Evolutionary conservation across 1,140 invertebrate genomes (phyloP).

Genomic region (Zaprionus capensis): DNA sequence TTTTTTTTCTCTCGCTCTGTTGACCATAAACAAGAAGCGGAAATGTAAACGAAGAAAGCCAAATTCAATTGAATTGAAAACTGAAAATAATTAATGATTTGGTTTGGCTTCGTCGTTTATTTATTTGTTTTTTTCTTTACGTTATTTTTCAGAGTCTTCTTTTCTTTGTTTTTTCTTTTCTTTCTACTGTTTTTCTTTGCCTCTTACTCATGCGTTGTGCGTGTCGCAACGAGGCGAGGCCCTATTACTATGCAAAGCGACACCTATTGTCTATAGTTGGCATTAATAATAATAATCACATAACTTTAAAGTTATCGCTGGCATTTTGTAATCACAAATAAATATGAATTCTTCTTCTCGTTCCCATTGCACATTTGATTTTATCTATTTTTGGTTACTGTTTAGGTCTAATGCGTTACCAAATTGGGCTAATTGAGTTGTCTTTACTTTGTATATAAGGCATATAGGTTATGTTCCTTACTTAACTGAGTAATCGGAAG

Average conservation of each 20-base stretch:
- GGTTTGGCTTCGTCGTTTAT: conserved; percentile 1
- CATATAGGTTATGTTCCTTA: not conserved
- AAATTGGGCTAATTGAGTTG: conserved; percentile 11
- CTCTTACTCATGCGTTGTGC: not conserved
- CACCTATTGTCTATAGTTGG: conserved; percentile 22
- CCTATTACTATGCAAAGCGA: conserved; percentile 38
- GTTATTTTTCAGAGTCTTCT: not conserved
- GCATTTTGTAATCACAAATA: conserved; percentile 17
- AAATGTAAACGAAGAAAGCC: conserved; percentile 35
- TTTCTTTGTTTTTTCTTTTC: not conserved
- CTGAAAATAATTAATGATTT: conserved; percentile 31
- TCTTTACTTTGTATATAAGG: not conserved
- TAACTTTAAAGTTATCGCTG: conserved; percentile 10
- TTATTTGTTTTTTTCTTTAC: not conserved
- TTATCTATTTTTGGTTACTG: conserved; percentile 5
- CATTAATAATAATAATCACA: conserved; percentile 38
- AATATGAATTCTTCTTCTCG: not conserved
- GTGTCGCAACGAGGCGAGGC: not conserved
- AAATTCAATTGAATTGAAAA: conserved; percentile 25
- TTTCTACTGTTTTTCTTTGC: too few relatives aligned
- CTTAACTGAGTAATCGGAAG: not conserved
- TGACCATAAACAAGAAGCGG: conserved; percentile 40
- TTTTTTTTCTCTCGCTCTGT: conserved; percentile 10
- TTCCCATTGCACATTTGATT: not conserved
- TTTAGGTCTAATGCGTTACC: conserved; percentile 12